phyloP scores from a whole-genome alignment of 35 echinoderm and acorn worm species.

The Strongylocentrotus purpuratus region DNA sequence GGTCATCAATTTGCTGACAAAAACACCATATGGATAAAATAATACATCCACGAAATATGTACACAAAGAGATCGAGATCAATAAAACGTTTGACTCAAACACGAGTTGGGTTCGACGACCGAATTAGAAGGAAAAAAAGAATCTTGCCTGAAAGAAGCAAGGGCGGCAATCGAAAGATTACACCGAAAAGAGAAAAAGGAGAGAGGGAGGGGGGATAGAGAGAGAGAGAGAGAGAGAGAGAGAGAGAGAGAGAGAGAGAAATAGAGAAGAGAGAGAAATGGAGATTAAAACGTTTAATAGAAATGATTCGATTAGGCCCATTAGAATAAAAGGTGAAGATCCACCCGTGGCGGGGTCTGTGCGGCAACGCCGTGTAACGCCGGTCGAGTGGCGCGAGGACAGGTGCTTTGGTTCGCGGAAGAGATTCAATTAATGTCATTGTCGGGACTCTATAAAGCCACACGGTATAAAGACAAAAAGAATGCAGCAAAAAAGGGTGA shows the following conservation, averaged over 20 bases:
- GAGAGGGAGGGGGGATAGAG: background rate
- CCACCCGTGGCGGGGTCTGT: conserved; percentile 10
- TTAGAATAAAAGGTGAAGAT: conserved; percentile 43
- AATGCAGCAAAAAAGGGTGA: conserved; percentile 2
- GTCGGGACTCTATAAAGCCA: conserved; percentile 19
- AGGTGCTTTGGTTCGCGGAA: background rate
- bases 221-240: background rate
- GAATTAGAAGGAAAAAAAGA: background rate
- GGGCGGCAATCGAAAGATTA: background rate
- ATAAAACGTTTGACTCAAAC: background rate
- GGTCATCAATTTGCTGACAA: background rate
- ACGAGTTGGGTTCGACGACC: background rate
- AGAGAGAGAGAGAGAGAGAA: background rate
- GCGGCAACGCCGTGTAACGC: conserved; percentile 5
- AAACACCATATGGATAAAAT: background rate
- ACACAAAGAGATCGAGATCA: background rate
- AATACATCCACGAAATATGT: background rate
- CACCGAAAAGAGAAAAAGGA: background rate
- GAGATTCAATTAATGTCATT: conserved; percentile 39
- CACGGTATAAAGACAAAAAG: background rate
- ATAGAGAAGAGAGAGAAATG: background rate
- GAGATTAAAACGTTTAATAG: conserved; percentile 30
- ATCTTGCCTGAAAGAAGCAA: background rate
- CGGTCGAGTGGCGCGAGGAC: background rate
- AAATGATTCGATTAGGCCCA: conserved; percentile 38